phyloP scores from a whole-genome alignment of 2,113 vertebrate species.

The Gnathonemus longibarbis region DNA sequence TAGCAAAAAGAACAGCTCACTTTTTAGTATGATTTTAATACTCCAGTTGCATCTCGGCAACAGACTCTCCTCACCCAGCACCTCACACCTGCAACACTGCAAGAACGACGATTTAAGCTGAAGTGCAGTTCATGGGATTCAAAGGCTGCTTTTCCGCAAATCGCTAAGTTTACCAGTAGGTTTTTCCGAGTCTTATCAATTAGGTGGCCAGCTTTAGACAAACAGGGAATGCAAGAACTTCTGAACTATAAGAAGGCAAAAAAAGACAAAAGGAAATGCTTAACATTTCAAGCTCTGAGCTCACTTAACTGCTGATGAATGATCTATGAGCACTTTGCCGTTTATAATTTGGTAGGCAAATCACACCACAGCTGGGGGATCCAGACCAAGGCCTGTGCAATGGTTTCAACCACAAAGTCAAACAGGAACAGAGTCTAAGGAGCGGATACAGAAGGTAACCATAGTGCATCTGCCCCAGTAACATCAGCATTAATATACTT shows the following conservation, averaged over 20 bases:
- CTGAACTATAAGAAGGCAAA: background rate
- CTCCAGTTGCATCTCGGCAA: background rate
- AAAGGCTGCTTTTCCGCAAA: background rate
- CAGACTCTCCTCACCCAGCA: background rate
- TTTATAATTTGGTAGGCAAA: background rate
- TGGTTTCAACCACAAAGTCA: background rate
- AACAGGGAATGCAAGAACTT: background rate
- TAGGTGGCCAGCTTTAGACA: background rate
- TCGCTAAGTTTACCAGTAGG: background rate
- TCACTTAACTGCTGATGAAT: background rate
- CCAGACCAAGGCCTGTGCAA: background rate
- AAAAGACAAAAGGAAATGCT: background rate
- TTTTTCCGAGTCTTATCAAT: background rate
- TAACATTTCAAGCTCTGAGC: background rate
- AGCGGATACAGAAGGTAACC: background rate
- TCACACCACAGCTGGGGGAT: slow-evolving; percentile 1
- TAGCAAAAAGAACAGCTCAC: background rate
- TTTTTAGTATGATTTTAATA: background rate
- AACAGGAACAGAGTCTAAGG: background rate
- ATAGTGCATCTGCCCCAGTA: background rate
- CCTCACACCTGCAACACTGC: background rate
- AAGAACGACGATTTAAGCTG: background rate
- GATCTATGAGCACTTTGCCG: background rate
- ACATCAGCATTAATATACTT: background rate
- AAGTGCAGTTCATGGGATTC: background rate